Conservation (phyloP, 1,140 invertebrate genomes). For the Temnothorax longispinosus region DNA sequence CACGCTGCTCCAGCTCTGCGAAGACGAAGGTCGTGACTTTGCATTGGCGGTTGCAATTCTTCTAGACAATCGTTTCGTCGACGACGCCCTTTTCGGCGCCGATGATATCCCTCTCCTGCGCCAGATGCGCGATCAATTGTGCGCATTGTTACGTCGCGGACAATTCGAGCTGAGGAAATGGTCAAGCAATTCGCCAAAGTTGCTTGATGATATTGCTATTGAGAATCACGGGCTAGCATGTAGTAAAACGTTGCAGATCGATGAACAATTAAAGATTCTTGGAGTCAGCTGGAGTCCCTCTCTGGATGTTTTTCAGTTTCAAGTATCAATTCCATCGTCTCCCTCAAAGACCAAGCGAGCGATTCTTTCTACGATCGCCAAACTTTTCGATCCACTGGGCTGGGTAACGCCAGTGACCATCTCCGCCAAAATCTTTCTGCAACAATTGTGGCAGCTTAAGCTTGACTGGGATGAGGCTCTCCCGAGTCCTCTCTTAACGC, state of each 20-base stretch:
- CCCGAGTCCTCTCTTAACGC: rapidly evolving
- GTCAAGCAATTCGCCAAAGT: background rate
- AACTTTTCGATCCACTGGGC: background rate
- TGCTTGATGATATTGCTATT: background rate
- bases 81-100: background rate
- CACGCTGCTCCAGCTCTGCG: background rate
- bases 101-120: background rate
- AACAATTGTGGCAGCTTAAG: background rate
- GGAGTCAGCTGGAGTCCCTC: background rate
- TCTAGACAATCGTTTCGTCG: background rate
- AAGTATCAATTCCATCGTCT: background rate
- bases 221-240: background rate
- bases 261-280: background rate
- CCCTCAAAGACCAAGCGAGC: background rate
- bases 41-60: background rate
- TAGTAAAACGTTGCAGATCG: background rate
- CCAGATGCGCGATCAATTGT: background rate
- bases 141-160: background rate
- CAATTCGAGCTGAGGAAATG: background rate
- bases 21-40: background rate
- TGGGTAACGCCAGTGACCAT: background rate
- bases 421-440: background rate
- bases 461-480: background rate
- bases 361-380: background rate
- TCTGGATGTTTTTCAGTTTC: background rate